Base-by-base conservation (phyloP, 2,113 vertebrate genomes). In the Bujurquina vittata region DNA sequence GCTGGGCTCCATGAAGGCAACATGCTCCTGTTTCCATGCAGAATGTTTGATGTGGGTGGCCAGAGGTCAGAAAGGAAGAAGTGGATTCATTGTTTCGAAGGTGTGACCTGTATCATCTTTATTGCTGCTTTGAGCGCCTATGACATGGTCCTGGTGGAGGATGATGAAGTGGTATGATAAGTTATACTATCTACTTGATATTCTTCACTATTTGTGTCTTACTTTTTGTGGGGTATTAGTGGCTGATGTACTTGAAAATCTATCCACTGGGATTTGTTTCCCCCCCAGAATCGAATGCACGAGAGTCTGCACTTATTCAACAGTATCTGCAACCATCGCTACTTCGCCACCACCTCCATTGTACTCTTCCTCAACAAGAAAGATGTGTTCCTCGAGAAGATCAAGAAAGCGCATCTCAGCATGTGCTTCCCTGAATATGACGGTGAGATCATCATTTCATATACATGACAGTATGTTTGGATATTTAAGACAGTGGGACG, bases 311-410 rank as follows among this genome's bases (percentile, higher is more conserved):
- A 99, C 94, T 96, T 99, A 93, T 99, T 99, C 96, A 99, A 99
- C 92, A 99, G 98, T 84, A 99, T 99, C 95, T 99, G 98, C 90
- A 99, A 99, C 94, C 98, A 99, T 80, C 97, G 98, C 74, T 99
- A 99, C 95, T 99, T 99, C 0, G 96, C 96, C 82, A 86, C 97
- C 78, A 99, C 98, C 67, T 99, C 98, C 85, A 99, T 99, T 0
- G 98, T 99, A 79, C 98, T 99, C 85, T 99, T 99, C 94, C 97
- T 99, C 87, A 99, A 99, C 96, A 99, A 99, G 96, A 99, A 99
- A 87, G 98, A 99, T 0, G 97, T 99, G 69, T 99, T 99, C 85
- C 1, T 91, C 5, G 98, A 99, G 94, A 99, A 99, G 94, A 99
- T 99, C 86, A 98, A 98, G 93, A 99, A 99, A 93, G 97, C 98